Evolutionary conservation across 2,797 vertebrate species (phyloP).

Genomic region (Gephyroberyx darwinii): DNA sequence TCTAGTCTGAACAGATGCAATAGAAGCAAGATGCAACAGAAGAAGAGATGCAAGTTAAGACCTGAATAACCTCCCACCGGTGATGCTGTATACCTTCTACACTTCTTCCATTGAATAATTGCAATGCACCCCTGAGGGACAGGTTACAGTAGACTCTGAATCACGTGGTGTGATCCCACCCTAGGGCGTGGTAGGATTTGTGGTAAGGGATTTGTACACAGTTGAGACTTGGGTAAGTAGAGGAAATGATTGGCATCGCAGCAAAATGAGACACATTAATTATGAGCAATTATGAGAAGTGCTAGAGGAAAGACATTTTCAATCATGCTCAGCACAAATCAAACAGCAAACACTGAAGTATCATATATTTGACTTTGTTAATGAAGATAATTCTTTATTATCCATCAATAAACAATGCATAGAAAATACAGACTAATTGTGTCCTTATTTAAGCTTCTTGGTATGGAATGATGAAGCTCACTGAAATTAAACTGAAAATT

Average conservation of each 20-base stretch:
- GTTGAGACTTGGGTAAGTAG: constrained; percentile 8
- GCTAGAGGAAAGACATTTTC: not conserved
- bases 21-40: constrained; percentile 2
- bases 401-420: no score
- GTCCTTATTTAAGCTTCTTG: not conserved
- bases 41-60: constrained; percentile 22
- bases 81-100: constrained; percentile 1
- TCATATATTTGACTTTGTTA: no score
- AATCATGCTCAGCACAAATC: not conserved
- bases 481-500: not conserved
- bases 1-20: constrained; percentile 12
- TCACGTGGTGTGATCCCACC: constrained; percentile 2
- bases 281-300: not conserved
- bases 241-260: not conserved
- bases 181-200: constrained; percentile 7
- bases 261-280: not conserved
- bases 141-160: constrained; percentile 11
- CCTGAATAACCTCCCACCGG: constrained; percentile 40
- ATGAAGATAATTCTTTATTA: no score
- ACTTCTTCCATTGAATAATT: constrained; percentile 29
- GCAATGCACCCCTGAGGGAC: constrained; percentile 24
- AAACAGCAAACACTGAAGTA: no score
- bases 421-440: no score
- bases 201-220: constrained; percentile 32
- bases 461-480: not conserved